A percentile compares a stretch with the other conserved stretches of the same genome.
Evolutionary conservation across 2,113 vertebrate genomes (phyloP).

Genomic region (Peromyscus maniculatus): DNA sequence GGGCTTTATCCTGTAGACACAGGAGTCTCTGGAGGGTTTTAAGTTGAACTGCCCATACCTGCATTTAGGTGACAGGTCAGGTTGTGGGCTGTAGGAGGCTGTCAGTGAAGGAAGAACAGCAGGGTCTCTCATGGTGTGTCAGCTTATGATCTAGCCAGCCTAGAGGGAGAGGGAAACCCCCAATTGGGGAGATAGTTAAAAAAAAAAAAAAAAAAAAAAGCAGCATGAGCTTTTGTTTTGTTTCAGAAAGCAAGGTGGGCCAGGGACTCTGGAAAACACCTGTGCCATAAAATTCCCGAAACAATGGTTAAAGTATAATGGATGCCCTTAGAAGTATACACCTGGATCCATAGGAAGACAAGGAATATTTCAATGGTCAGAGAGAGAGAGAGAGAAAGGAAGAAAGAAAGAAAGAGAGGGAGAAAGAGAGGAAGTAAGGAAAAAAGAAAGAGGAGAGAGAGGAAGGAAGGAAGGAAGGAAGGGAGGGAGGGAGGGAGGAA

Average conservation of each 20-base stretch:
- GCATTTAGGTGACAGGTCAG: background rate
- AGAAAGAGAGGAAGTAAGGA: background rate
- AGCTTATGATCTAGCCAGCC: background rate
- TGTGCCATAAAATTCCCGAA: background rate
- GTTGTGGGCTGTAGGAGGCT: background rate
- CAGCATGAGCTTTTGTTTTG: background rate
- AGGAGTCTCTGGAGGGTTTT: conserved; percentile 2
- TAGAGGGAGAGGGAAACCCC: background rate
- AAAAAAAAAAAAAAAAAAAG: no score
- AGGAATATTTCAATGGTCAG: background rate
- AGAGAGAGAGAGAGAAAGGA: no score
- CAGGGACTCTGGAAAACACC: background rate
- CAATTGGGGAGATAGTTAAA: background rate
- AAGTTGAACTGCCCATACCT: background rate
- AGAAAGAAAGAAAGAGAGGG: background rate
- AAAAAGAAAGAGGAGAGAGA: no score
- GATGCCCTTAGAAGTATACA: background rate
- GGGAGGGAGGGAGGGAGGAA: no score
- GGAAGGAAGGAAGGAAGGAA: no score
- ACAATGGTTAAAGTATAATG: conserved; percentile 3
- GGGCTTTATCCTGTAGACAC: background rate
- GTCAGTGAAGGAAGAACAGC: background rate
- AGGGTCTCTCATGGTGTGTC: fast-evolving
- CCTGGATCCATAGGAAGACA: background rate
- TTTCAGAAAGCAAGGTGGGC: background rate